Conservation (phyloP, 2,113 vertebrate species). For the Silurus meridionalis region DNA sequence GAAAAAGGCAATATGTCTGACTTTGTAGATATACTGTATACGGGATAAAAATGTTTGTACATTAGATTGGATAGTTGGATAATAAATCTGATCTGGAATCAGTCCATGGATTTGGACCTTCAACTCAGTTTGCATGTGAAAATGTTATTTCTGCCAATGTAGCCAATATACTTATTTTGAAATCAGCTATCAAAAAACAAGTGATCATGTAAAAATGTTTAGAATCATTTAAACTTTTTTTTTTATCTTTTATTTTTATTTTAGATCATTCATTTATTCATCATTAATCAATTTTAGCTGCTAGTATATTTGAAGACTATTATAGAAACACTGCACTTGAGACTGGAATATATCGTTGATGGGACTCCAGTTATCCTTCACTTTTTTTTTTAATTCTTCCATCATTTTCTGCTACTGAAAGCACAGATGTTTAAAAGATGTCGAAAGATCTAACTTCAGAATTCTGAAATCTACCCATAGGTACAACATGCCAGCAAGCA, state of each 20-base stretch:
- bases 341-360: neutral
- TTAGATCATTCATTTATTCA: neutral
- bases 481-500: constrained; percentile 39
- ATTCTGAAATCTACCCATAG: neutral
- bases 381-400: neutral
- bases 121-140: too few relatives aligned
- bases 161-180: neutral
- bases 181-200: neutral
- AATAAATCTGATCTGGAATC: too few relatives aligned
- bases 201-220: neutral
- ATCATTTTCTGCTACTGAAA: neutral
- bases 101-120: too few relatives aligned
- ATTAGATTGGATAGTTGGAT: too few relatives aligned
- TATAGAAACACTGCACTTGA: neutral
- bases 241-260: too few relatives aligned
- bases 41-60: too few relatives aligned
- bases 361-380: neutral
- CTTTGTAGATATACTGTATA: too few relatives aligned
- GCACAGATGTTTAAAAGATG: neutral
- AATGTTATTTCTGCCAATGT: neutral
- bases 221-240: neutral
- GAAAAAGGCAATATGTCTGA: too few relatives aligned
- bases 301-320: neutral
- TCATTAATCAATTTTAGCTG: neutral
- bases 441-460: neutral